phyloP scores from a whole-genome alignment of 2,113 vertebrate species.

The Lontra canadensis region DNA sequence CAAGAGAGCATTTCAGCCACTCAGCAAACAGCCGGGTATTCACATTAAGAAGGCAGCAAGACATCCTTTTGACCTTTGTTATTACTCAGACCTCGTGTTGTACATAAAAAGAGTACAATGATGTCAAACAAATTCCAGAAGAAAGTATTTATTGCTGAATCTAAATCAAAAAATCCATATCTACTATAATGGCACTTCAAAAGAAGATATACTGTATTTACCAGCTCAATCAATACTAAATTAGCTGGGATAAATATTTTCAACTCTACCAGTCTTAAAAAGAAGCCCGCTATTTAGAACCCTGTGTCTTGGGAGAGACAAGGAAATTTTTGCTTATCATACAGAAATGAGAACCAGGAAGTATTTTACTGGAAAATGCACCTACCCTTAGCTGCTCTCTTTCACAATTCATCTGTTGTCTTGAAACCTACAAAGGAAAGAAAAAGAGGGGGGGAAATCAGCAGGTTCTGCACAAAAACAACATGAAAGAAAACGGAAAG shows the following conservation, averaged over 20 bases:
- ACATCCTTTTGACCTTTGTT: slow-evolving; percentile 60
- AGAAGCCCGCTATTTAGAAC: slow-evolving; percentile 58
- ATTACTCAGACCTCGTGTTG: slow-evolving; percentile 12
- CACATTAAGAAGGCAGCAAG: neutral
- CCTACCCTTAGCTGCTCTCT: slow-evolving; percentile 91
- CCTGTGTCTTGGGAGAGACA: neutral
- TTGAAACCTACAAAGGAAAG: slow-evolving; percentile 83
- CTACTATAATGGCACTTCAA: slow-evolving; percentile 60
- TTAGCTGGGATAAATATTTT: slow-evolving; percentile 71
- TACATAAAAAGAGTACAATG: slow-evolving; percentile 9
- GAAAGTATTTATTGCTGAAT: slow-evolving; percentile 64
- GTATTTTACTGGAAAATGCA: slow-evolving; percentile 53
- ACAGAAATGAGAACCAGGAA: slow-evolving; percentile 60
- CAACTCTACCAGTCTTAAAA: slow-evolving; percentile 59
- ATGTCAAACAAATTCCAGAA: slow-evolving; percentile 11
- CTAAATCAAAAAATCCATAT: slow-evolving; percentile 69
- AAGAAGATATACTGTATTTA: slow-evolving; percentile 75
- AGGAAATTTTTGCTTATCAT: slow-evolving; percentile 62
- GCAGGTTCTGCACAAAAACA: neutral
- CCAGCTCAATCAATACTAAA: slow-evolving; percentile 75
- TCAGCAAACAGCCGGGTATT: neutral
- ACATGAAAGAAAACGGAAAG: slow-evolving; percentile 12
- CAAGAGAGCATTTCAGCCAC: fast-evolving
- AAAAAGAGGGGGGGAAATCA: neutral
- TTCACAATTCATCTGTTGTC: slow-evolving; percentile 93